Percentiles rank a stretch among this genome's conserved stretches.
These are phyloP conservation scores for Episyrphus balteatus DNA, from an alignment of 1,140 invertebrate genomes.

Conservation along the genomic window DNA sequence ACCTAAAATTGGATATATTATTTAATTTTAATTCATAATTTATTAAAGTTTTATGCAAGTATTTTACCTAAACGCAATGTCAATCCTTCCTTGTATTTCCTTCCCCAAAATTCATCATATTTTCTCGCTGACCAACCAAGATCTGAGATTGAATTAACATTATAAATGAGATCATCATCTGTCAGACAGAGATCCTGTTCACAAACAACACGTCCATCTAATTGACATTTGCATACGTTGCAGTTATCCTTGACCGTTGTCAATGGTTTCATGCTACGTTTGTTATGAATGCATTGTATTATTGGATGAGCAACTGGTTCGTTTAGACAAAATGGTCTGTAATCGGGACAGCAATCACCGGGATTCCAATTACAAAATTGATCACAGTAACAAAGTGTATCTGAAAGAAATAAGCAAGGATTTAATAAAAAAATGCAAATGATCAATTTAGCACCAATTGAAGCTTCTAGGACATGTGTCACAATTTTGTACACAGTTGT, in stretches of 20 bases:
- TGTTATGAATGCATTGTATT: slow-evolving; percentile 22
- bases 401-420: slow-evolving; percentile 29
- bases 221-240: slow-evolving; percentile 60
- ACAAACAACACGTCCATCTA: slow-evolving; percentile 49
- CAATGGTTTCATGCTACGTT: slow-evolving; percentile 24
- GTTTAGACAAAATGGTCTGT: slow-evolving; percentile 55
- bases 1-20: slow-evolving; percentile 23
- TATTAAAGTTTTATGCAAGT: slow-evolving; percentile 6
- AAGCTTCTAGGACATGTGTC: background rate
- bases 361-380: slow-evolving; percentile 68
- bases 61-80: slow-evolving; percentile 58
- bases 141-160: slow-evolving; percentile 48
- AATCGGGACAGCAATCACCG: slow-evolving; percentile 85
- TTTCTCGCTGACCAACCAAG: slow-evolving; percentile 67
- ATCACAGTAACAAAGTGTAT: slow-evolving; percentile 85
- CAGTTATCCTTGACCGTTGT: slow-evolving; percentile 50
- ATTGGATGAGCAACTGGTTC: slow-evolving; percentile 16
- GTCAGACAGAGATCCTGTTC: slow-evolving; percentile 63
- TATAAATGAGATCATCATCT: slow-evolving; percentile 50
- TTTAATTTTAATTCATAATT: background rate
- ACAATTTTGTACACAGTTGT: background rate
- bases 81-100: slow-evolving; percentile 69
- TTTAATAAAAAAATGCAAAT: background rate
- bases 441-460: background rate
- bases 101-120: slow-evolving; percentile 73